phyloP scores from a whole-genome alignment of 2,888 invertebrate genomes.

The Quadroppia sp. region DNA sequence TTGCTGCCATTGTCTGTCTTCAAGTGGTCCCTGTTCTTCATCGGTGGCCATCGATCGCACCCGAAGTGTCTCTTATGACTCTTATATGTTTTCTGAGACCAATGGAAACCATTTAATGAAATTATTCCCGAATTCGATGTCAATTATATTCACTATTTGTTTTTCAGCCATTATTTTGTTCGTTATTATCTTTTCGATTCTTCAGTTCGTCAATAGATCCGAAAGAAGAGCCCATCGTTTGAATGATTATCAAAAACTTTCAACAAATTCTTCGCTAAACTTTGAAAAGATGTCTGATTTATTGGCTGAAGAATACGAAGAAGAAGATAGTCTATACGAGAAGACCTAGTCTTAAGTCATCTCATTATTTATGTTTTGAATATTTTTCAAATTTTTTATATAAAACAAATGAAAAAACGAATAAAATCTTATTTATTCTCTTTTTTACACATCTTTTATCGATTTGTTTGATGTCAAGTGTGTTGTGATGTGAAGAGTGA shows the following conservation, averaged over 20 bases:
- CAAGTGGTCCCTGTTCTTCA: constrained; percentile 33
- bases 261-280: constrained; percentile 14
- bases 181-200: constrained; percentile 43
- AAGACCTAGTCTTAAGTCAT: constrained; percentile 30
- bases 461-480: not conserved
- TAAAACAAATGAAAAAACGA: constrained; percentile 1
- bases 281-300: constrained; percentile 28
- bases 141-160: constrained; percentile 43
- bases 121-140: constrained; percentile 42
- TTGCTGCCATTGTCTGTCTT: constrained; percentile 44
- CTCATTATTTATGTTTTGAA: constrained; percentile 7
- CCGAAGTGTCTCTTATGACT: constrained; percentile 28
- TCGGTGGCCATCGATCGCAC: constrained; percentile 34
- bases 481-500: not conserved
- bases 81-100: no score
- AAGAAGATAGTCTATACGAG: constrained; percentile 34
- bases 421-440: not conserved
- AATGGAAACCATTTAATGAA: constrained; percentile 33
- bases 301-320: constrained; percentile 31
- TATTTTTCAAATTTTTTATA: constrained; percentile 3
- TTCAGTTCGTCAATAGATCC: constrained; percentile 38
- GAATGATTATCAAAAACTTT: constrained; percentile 18
- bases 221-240: not conserved
- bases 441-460: not conserved
- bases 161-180: constrained; percentile 43